Evolutionary conservation across 2,797 vertebrate genomes (phyloP), one percentile per base, ranked within the genome.

Genomic region (Kryptopterus vitreolus): DNA sequence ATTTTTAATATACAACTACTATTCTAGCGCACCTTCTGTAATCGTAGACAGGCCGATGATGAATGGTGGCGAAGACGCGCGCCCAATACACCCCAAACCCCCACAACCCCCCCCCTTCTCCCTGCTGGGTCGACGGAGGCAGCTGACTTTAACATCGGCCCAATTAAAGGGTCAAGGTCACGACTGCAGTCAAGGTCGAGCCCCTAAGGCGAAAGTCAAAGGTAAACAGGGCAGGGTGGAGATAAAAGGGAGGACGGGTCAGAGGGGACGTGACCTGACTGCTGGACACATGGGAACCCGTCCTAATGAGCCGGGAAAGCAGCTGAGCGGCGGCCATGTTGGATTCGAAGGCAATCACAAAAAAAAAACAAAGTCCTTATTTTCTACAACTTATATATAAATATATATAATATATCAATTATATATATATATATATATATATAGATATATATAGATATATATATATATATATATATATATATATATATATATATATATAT

Each of bases 41-140:
- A 59, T 55, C 7, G 22, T 18, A 18, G 35, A 18, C 69, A 31
- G 12, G 50, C 29, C 7, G 11, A 74, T 46, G 61, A 76, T 52
- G 33, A 48, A 79, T 76, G 84, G 83, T 83, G 52, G 55, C 22
- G 71, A 26, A 87, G 78, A 85, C 75, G 62, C 65, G 82, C 48
- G 79, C 6, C 52, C n/a, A n/a, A n/a, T n/a, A n/a, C n/a, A n/a
- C n/a, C n/a, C n/a, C n/a, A n/a, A n/a, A n/a, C n/a, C n/a, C n/a
- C n/a, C n/a, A n/a, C n/a, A n/a, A n/a, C n/a, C n/a, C n/a, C n/a
- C n/a, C n/a, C n/a, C n/a, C n/a, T n/a, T n/a, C n/a, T n/a, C n/a
- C 72, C 13, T 13, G 16, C n/a, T 46, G 71, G 79, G 77, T 77
- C 82, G 80, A 61, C 66, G 31, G 38, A 38, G 11, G 66, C 86